Percentiles rank a stretch among this genome's conserved stretches.
Evolutionary conservation across 2,113 vertebrate genomes (phyloP).

Genomic region (Pongo pygmaeus): DNA sequence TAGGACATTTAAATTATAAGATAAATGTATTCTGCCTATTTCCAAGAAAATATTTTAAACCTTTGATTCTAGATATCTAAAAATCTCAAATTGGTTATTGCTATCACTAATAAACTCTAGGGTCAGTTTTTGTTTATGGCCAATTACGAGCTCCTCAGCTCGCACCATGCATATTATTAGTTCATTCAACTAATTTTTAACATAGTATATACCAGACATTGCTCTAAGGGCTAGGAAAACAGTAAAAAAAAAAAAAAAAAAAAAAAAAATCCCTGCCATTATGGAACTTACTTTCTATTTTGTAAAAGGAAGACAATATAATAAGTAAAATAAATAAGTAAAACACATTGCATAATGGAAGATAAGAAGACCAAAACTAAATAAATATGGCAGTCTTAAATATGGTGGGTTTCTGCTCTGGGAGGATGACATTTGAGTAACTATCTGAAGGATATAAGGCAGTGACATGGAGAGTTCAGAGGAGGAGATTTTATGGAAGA

Average conservation of each 20-base stretch:
- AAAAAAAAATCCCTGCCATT: neutral
- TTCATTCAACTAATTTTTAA: neutral
- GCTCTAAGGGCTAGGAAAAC: neutral
- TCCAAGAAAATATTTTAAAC: neutral
- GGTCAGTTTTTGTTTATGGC: neutral
- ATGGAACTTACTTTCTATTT: neutral
- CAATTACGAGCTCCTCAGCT: neutral
- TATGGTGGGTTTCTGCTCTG: neutral
- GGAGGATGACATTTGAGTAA: neutral
- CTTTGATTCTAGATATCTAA: neutral
- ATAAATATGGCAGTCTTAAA: neutral
- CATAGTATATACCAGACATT: neutral
- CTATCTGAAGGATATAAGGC: neutral
- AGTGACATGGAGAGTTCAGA: neutral
- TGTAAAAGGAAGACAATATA: neutral
- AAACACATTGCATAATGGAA: neutral
- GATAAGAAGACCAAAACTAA: neutral
- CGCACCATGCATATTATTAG: neutral
- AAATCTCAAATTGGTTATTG: neutral
- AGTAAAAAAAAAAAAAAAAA: neutral
- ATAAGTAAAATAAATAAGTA: neutral
- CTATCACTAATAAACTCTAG: neutral
- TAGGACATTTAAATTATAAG: neutral
- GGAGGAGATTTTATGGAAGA: neutral
- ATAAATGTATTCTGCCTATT: neutral